Evolutionary conservation across 2,888 invertebrate genomes (phyloP).

Genomic region (Protonemura montana): DNA sequence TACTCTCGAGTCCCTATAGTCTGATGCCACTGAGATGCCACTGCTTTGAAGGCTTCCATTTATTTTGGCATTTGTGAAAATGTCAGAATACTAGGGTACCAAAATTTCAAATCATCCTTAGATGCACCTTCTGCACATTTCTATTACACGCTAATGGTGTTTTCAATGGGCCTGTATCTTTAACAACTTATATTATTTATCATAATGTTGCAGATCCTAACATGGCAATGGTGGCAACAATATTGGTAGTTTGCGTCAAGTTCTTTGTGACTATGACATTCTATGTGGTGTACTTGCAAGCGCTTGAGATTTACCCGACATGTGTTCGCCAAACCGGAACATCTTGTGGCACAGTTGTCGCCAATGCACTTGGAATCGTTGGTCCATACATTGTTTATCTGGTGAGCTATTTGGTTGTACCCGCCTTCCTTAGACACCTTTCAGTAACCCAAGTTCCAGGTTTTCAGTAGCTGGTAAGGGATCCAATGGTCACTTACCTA

Average conservation of each 20-base stretch:
- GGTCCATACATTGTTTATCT: slow-evolving; percentile 69
- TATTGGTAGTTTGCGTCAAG: slow-evolving; percentile 62
- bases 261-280: slow-evolving; percentile 65
- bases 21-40: too few relatives aligned
- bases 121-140: not conserved
- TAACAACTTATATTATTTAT: not conserved
- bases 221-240: slow-evolving; percentile 56
- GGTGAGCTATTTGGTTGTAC: slow-evolving; percentile 59
- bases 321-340: slow-evolving; percentile 71
- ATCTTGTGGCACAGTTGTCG: slow-evolving; percentile 66
- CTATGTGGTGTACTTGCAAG: slow-evolving; percentile 67
- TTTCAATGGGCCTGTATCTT: too few relatives aligned
- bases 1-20: too few relatives aligned
- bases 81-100: too few relatives aligned
- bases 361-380: slow-evolving; percentile 64
- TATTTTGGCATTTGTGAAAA: too few relatives aligned
- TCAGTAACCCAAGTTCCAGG: too few relatives aligned
- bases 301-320: slow-evolving; percentile 73
- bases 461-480: too few relatives aligned
- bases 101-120: too few relatives aligned
- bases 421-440: too few relatives aligned
- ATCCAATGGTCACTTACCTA: too few relatives aligned
- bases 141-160: not conserved
- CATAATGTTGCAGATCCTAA: slow-evolving; percentile 53
- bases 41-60: too few relatives aligned